Conservation (phyloP, 2,113 vertebrate species). For the Dasyurus viverrinus region DNA sequence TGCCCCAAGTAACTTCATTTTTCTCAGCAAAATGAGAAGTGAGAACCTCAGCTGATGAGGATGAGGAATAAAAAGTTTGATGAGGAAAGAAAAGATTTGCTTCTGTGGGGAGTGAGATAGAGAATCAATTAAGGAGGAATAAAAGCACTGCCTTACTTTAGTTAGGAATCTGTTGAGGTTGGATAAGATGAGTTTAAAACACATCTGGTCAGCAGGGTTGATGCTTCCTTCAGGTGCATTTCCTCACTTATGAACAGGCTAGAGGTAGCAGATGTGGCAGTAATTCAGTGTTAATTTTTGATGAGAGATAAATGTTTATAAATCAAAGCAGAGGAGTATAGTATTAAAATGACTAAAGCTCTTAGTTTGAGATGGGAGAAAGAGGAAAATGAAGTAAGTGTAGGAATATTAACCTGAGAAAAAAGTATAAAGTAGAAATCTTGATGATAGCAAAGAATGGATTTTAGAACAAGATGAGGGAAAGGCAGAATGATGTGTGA, state of each 20-base stretch:
- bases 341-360: not conserved
- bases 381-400: not conserved
- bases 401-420: not conserved
- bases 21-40: no score
- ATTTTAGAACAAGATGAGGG: not conserved
- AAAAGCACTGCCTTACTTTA: not conserved
- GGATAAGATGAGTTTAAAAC: not conserved
- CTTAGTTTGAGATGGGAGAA: not conserved
- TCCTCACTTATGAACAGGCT: no score
- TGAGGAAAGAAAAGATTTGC: no score
- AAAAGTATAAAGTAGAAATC: not conserved
- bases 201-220: not conserved
- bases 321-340: not conserved
- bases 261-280: not conserved
- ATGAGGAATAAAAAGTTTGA: no score
- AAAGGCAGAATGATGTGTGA: not conserved
- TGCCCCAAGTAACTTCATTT: no score
- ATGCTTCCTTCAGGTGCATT: no score
- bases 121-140: not conserved
- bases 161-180: not conserved
- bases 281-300: not conserved
- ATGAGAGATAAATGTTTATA: not conserved
- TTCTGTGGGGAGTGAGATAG: no score
- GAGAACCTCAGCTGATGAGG: no score
- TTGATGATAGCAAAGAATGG: not conserved